Evolutionary conservation across 2,888 invertebrate species (phyloP), one percentile per base, ranked within the genome.

Genomic region (Yponomeuta evonymella): DNA sequence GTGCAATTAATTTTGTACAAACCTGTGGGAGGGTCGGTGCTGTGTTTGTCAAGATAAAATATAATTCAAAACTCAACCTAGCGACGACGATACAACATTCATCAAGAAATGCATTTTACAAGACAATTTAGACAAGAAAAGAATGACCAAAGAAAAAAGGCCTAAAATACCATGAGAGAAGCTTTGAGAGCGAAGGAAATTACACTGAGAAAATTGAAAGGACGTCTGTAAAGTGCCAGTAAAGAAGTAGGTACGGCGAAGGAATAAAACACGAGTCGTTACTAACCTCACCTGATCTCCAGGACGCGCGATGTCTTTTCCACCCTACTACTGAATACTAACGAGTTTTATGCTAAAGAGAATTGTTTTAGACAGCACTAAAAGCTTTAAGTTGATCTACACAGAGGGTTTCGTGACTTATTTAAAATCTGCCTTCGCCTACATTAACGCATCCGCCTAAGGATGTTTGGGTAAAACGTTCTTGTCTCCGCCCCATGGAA

Each of bases 301-400:
- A n/a, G 23, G 30, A 51, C 12, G 48, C 30, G 51, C 48, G 33
- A 51, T 30, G 68, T 23, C 48, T 23, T 10, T 23, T 12, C 23
- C 30, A 51, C 29, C 51, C 68, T 48, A 10, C 48, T 5, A 29
- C 29, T 51, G 68, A 68, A 68, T 68, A 68, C 68, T 12, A 68
- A 68, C 15, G n/a, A 68, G 68, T 48, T 30, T 68, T 51, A 48
- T 51, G 23, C 29, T 12, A 30, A 68, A 6, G 48, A 36, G 51
- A 15, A 68, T 68, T 68, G 68, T 68, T 68, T 68, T 29, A 68
- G 29, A 68, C 48, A 29, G 68, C 48, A 51, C 23, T 51, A 1
- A 51, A 68, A 51, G 11, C n/a, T 10, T 11, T 23, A 67, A 12
- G 51, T 58, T 2, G 51, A 58, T 2, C 15, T 4, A 15, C 3